Evolutionary conservation across 2,797 vertebrate species (phyloP).

Genomic region (Nothura maculosa): DNA sequence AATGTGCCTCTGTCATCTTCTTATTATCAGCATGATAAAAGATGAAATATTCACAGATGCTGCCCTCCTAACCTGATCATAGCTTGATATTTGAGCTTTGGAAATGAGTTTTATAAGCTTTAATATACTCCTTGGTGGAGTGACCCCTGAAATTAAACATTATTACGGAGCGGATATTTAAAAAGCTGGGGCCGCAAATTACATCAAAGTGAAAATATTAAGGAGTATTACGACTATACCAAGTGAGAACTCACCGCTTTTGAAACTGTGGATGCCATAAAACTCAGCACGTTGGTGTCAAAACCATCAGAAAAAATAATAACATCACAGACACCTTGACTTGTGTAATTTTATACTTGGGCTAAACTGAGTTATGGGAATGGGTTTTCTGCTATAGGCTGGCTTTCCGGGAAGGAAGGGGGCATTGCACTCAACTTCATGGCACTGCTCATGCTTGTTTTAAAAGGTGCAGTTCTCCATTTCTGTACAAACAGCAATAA

Average conservation of each 20-base stretch:
- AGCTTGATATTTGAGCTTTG: conserved; percentile 99
- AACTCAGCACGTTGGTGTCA: conserved; percentile 85
- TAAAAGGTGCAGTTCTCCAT: conserved; percentile 53
- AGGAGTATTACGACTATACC: conserved; percentile 98
- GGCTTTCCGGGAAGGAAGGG: conserved; percentile 72
- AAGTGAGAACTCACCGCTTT: conserved; percentile 90
- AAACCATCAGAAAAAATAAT: conserved; percentile 92
- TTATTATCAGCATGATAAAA: conserved; percentile 99
- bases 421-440: conserved; percentile 68
- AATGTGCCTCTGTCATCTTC: conserved; percentile 99
- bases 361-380: conserved; percentile 93
- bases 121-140: conserved; percentile 99
- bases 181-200: conserved; percentile 99
- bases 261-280: conserved; percentile 78
- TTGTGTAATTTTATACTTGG: conserved; percentile 88
- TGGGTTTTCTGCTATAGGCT: conserved; percentile 82
- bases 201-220: conserved; percentile 99
- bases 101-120: conserved; percentile 99
- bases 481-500: conserved; percentile 71
- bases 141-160: conserved; percentile 99
- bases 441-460: conserved; percentile 60
- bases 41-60: conserved; percentile 99
- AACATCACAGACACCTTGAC: conserved; percentile 90
- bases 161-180: conserved; percentile 99
- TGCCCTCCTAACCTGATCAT: conserved; percentile 99